Conservation (phyloP, 1,140 invertebrate genomes). For the Pseudobourletiella spinata region DNA sequence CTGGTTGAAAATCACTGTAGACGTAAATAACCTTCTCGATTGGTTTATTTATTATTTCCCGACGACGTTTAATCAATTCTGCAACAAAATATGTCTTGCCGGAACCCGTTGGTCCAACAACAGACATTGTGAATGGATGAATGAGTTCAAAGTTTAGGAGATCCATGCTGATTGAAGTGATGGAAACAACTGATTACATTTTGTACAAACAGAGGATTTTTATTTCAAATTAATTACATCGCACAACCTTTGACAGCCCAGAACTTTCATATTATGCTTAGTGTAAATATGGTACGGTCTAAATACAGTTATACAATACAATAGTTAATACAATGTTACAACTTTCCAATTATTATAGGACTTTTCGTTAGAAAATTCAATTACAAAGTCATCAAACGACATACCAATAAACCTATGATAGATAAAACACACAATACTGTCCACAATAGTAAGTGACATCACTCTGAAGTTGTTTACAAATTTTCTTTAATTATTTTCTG, state of each 20-base stretch:
- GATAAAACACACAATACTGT: neutral
- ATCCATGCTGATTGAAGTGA: too few species aligned
- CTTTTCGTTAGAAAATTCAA: neutral
- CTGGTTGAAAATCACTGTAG: neutral
- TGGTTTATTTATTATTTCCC: neutral
- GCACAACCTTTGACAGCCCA: neutral
- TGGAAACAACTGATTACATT: neutral
- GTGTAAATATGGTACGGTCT: neutral
- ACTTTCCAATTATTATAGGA: neutral
- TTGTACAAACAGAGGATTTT: neutral
- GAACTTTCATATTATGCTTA: neutral
- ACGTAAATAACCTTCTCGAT: neutral
- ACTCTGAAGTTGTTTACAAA: neutral
- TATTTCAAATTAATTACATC: neutral
- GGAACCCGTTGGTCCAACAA: neutral
- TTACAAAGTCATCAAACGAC: too few species aligned
- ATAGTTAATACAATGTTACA: neutral
- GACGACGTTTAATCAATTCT: neutral
- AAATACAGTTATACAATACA: neutral
- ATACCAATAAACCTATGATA: neutral
- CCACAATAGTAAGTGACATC: neutral
- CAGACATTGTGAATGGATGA: neutral
- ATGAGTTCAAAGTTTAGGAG: neutral
- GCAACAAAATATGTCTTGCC: neutral
- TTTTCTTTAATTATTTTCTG: neutral